phyloP scores from a whole-genome alignment of 2,113 vertebrate genomes.

The Phocoena sinus region DNA sequence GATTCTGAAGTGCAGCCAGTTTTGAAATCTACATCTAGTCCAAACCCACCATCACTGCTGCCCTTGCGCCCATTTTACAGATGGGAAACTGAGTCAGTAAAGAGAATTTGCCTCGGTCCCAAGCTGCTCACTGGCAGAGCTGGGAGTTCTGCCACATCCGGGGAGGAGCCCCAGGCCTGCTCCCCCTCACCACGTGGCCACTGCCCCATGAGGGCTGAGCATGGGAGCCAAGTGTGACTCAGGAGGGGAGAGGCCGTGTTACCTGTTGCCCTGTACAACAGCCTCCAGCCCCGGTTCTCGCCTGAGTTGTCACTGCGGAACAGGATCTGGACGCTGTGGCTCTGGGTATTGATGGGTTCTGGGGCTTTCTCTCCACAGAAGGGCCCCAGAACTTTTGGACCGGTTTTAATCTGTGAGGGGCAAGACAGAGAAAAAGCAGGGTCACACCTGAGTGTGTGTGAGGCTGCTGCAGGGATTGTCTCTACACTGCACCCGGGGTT shows the following conservation, averaged over 20 bases:
- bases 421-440: neutral
- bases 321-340: constrained; percentile 80
- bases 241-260: neutral
- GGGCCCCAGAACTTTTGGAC: constrained; percentile 84
- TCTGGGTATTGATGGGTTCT: constrained; percentile 85
- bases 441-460: neutral
- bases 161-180: neutral
- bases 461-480: neutral
- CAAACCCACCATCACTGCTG: neutral
- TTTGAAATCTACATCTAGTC: neutral
- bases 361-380: constrained; percentile 91
- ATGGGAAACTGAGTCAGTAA: neutral
- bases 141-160: neutral
- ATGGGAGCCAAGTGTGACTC: neutral
- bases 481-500: neutral
- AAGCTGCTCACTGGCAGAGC: neutral
- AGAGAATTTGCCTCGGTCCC: too few relatives aligned
- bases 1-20: neutral
- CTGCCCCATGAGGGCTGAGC: neutral
- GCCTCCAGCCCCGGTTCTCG: constrained; percentile 92
- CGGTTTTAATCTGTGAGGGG: constrained; percentile 84
- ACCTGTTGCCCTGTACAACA: constrained; percentile 88
- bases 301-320: constrained; percentile 95
- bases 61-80: neutral
- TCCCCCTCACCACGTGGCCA: neutral